phyloP scores from a whole-genome alignment of 2,888 invertebrate species.

The Clostera curtula region DNA sequence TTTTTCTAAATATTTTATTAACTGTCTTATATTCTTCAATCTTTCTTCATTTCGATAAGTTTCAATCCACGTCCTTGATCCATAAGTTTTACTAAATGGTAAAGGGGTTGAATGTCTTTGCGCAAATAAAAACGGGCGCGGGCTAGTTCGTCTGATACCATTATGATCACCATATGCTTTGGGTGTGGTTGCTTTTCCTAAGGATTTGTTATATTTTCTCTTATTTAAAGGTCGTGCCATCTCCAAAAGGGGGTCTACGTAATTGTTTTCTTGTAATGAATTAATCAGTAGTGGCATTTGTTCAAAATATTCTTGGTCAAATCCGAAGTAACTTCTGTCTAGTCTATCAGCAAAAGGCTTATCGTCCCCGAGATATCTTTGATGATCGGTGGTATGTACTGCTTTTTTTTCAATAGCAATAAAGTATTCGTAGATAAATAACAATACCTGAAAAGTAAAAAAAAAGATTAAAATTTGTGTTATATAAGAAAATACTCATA shows the following conservation, averaged over 20 bases:
- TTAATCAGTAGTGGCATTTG: constrained; percentile 67
- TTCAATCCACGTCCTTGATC: constrained; percentile 59
- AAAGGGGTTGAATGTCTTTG: constrained; percentile 52
- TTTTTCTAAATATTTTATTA: constrained; percentile 61
- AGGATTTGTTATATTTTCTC: constrained; percentile 18
- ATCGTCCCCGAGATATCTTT: constrained; percentile 27
- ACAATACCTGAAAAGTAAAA: constrained; percentile 57
- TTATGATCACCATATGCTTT: constrained; percentile 23
- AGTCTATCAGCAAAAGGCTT: constrained; percentile 57
- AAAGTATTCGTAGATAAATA: constrained; percentile 68
- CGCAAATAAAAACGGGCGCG: constrained; percentile 68
- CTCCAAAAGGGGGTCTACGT: constrained; percentile 43
- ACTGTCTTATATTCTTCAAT: constrained; percentile 57
- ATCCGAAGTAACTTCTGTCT: constrained; percentile 55
- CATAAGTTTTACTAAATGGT: constrained; percentile 52
- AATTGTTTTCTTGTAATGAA: constrained; percentile 58
- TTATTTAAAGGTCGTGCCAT: constrained; percentile 21
- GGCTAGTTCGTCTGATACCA: constrained; percentile 54
- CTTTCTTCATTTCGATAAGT: constrained; percentile 61
- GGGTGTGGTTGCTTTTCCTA: constrained; percentile 19
- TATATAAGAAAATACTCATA: too few species aligned
- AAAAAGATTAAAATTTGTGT: background rate
- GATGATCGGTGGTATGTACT: constrained; percentile 47
- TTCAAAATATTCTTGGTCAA: constrained; percentile 65
- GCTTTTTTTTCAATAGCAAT: constrained; percentile 63